These are phyloP conservation scores for Caenorhabditis brenneri DNA, from an alignment of 1,140 invertebrate genomes.

Conservation along the genomic window DNA sequence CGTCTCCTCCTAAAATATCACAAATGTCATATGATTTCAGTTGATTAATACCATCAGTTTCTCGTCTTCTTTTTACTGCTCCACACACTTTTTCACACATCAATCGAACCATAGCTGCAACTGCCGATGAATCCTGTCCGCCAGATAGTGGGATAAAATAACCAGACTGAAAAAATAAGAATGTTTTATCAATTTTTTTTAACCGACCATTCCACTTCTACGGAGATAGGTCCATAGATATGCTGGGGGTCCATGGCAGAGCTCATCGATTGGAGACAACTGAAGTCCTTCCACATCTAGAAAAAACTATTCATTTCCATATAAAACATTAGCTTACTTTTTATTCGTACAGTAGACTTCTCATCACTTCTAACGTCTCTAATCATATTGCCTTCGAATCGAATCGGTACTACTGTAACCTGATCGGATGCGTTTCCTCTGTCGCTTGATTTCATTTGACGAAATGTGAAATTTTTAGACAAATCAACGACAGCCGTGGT, in stretches of 20 bases:
- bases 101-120: slow-evolving; percentile 90
- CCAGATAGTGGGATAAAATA: slow-evolving; percentile 96
- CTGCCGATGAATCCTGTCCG: slow-evolving; percentile 93
- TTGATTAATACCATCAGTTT: slow-evolving; percentile 63
- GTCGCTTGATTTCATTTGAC: slow-evolving; percentile 55
- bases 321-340: not conserved
- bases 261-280: slow-evolving; percentile 61
- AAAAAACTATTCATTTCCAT: not conserved
- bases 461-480: slow-evolving; percentile 73
- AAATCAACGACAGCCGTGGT: slow-evolving; percentile 71
- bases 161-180: slow-evolving; percentile 80
- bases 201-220: slow-evolving; percentile 70
- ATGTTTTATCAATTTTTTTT: not conserved
- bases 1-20: slow-evolving; percentile 60
- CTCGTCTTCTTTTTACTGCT: slow-evolving; percentile 71
- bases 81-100: slow-evolving; percentile 90
- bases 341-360: slow-evolving; percentile 27
- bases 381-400: slow-evolving; percentile 21
- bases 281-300: slow-evolving; percentile 40
- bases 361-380: not conserved
- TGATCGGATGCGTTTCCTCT: slow-evolving; percentile 72
- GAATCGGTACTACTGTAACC: slow-evolving; percentile 65
- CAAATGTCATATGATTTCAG: not conserved
- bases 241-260: slow-evolving; percentile 76
- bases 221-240: slow-evolving; percentile 98